These are phyloP conservation scores for Drosophila robusta DNA, from an alignment of 2,888 invertebrate species.

Conservation along the genomic window DNA sequence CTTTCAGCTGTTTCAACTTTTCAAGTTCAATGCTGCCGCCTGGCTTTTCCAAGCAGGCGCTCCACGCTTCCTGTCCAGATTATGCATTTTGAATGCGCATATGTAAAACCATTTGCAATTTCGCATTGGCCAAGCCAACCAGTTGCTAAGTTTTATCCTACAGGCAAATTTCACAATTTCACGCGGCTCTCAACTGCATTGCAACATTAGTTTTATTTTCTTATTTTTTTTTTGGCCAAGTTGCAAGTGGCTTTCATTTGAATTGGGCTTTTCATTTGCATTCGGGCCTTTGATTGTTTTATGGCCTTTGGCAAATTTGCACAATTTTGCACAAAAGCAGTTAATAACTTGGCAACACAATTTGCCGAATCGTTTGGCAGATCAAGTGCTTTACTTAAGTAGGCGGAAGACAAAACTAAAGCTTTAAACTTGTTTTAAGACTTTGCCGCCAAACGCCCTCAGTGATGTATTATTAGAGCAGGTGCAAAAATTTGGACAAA, in stretches of 20 bases:
- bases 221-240: constrained; percentile 5
- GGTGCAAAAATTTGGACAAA: constrained; percentile 12
- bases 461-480: constrained; percentile 28
- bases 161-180: constrained; percentile 71
- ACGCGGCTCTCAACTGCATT: constrained; percentile 32
- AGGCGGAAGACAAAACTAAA: constrained; percentile 58
- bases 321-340: constrained; percentile 60
- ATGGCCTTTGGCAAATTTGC: constrained; percentile 67
- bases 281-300: constrained; percentile 68
- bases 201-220: constrained; percentile 48
- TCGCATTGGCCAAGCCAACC: constrained; percentile 27
- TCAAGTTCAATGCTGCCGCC: constrained; percentile 68
- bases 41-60: constrained; percentile 44
- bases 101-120: constrained; percentile 26
- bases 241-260: constrained; percentile 64
- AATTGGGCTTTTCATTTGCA: constrained; percentile 71
- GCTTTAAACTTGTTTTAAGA: constrained; percentile 29
- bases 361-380: constrained; percentile 18
- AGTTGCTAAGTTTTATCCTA: constrained; percentile 51
- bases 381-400: constrained; percentile 62
- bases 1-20: constrained; percentile 31
- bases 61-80: constrained; percentile 54
- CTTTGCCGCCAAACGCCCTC: constrained; percentile 37
- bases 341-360: constrained; percentile 63
- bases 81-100: constrained; percentile 30